These are phyloP conservation scores for Galerucella nymphaeae DNA, from an alignment of 2,888 invertebrate species.

Conservation along the genomic window DNA sequence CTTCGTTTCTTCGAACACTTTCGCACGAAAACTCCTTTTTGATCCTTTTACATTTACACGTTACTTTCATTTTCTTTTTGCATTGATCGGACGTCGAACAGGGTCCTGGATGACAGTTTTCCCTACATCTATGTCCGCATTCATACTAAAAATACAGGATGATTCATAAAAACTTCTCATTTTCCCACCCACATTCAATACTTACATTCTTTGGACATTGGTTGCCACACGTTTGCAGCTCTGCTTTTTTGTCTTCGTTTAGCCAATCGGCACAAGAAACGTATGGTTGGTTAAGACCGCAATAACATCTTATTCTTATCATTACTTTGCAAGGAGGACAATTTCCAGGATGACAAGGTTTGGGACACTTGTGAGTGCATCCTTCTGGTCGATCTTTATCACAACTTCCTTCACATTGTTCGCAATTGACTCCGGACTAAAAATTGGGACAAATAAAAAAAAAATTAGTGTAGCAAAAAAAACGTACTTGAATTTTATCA, in stretches of 20 bases:
- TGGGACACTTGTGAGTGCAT: constrained; percentile 80
- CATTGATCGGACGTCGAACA: constrained; percentile 78
- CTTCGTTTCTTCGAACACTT: constrained; percentile 66
- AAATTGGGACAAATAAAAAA: constrained; percentile 32
- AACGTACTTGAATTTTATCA: constrained; percentile 53
- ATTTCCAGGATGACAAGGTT: constrained; percentile 76
- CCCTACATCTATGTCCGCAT: constrained; percentile 86
- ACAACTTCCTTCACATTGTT: constrained; percentile 72
- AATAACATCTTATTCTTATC: constrained; percentile 82
- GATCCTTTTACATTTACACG: constrained; percentile 81
- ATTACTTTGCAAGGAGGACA: constrained; percentile 82
- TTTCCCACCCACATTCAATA: constrained; percentile 29
- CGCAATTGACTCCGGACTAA: constrained; percentile 68
- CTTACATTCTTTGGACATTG: constrained; percentile 86
- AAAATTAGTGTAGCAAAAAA: constrained; percentile 16
- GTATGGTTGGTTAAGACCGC: constrained; percentile 80
- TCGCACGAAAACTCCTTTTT: constrained; percentile 81
- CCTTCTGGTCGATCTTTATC: constrained; percentile 73
- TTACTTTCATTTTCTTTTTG: constrained; percentile 81
- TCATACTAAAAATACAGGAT: constrained; percentile 68
- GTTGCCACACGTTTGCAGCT: constrained; percentile 76
- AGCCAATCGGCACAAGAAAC: constrained; percentile 79
- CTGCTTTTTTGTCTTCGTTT: constrained; percentile 66
- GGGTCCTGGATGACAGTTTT: constrained; percentile 78
- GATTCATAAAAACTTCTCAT: neutral